Percentiles rank a stretch among this genome's conserved stretches.
Evolutionary conservation across 2,113 vertebrate genomes (phyloP).

Genomic region (Notiomystis cincta): DNA sequence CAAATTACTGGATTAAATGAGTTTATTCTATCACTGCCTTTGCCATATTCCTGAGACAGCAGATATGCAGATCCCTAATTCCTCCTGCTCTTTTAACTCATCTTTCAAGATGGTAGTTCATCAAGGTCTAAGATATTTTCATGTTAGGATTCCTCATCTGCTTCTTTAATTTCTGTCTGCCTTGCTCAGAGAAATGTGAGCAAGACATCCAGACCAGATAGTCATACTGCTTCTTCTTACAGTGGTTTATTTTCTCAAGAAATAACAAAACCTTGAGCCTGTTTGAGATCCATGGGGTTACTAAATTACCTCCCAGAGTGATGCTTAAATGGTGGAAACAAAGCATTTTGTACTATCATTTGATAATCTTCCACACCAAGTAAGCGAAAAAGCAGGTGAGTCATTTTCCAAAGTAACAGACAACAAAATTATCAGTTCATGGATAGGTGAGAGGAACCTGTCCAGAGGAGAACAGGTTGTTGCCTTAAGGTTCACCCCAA

Average conservation of each 20-base stretch:
- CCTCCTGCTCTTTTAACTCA: background rate
- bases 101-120: background rate
- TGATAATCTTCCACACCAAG: background rate
- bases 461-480: background rate
- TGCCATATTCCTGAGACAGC: conserved; percentile 46
- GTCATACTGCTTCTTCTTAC: background rate
- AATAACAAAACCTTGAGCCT: background rate
- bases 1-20: conserved; percentile 45
- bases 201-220: background rate
- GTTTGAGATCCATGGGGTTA: background rate
- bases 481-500: background rate
- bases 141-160: background rate
- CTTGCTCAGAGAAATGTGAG: background rate
- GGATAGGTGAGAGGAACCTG: background rate
- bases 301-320: background rate
- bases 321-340: background rate
- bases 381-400: background rate
- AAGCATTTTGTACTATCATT: background rate
- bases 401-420: background rate
- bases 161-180: background rate
- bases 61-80: conserved; percentile 20
- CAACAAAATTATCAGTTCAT: background rate
- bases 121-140: background rate
- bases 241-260: background rate
- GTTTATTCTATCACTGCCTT: conserved; percentile 21